These are phyloP conservation scores for Acrocyrtus sp. DNA, from an alignment of 2,888 invertebrate genomes.

Conservation along the genomic window DNA sequence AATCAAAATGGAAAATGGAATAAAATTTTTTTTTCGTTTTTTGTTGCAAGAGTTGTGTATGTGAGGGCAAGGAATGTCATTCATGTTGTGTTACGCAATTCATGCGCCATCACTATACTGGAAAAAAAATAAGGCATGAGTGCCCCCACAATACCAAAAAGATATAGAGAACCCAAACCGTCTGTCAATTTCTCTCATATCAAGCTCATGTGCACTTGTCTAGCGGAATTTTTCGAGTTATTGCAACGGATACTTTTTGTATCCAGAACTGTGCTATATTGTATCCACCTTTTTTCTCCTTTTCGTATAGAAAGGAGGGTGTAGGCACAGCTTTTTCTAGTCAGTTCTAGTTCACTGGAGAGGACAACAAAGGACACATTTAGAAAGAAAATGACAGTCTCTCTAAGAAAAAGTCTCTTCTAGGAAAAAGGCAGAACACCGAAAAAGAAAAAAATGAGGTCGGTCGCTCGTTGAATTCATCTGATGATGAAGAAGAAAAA, in stretches of 20 bases:
- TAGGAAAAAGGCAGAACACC: conserved; percentile 11
- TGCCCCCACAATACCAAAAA: conserved; percentile 1
- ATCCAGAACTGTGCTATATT: neutral
- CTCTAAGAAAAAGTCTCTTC: conserved; percentile 14
- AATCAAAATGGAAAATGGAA: conserved; percentile 7
- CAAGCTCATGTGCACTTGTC: neutral
- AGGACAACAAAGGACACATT: conserved; percentile 32
- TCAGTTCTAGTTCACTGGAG: conserved; percentile 42
- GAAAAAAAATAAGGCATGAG: conserved; percentile 10
- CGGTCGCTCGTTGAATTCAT: no score
- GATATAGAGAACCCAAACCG: neutral
- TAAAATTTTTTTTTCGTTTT: no score
- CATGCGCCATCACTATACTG: conserved; percentile 3
- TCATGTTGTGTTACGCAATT: conserved; percentile 4
- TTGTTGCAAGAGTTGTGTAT: conserved; percentile 6
- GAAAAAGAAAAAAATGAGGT: no score
- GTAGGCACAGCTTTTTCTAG: conserved; percentile 9
- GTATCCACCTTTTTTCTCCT: neutral
- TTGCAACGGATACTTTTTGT: neutral
- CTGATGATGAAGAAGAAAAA: no score
- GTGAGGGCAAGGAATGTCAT: conserved; percentile 12
- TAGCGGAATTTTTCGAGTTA: neutral
- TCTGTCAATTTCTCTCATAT: conserved; percentile 12
- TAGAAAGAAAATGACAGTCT: conserved; percentile 45
- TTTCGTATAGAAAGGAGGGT: neutral